Percentiles rank a stretch among this genome's conserved stretches.
Conservation (phyloP, 2,113 vertebrate species). For the Bothrops jararaca region DNA sequence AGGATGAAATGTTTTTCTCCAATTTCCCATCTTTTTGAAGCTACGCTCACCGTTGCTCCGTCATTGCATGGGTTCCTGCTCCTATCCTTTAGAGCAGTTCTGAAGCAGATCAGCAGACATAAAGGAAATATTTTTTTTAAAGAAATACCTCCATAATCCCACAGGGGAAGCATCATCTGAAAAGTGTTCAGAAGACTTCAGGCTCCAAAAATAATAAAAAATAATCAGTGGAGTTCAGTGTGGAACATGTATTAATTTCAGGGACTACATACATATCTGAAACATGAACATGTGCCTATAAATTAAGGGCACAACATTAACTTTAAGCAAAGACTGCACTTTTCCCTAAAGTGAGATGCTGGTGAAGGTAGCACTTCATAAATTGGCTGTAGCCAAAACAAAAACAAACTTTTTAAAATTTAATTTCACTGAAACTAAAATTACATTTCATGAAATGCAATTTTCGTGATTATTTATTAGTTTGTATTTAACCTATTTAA, state of each 20-base stretch:
- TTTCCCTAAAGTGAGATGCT: not conserved
- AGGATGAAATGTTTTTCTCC: not conserved
- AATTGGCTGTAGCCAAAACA: not conserved
- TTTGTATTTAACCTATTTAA: not conserved
- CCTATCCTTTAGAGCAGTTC: not conserved
- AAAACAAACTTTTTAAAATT: not conserved
- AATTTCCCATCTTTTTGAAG: not conserved
- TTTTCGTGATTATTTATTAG: not conserved
- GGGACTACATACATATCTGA: not conserved
- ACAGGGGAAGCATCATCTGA: not conserved
- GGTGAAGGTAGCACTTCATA: not conserved
- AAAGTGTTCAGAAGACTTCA: not conserved
- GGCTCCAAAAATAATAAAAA: not conserved
- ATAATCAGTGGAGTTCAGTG: not conserved
- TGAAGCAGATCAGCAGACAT: not conserved
- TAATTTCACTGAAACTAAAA: not conserved
- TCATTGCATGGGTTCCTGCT: not conserved
- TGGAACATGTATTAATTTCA: not conserved
- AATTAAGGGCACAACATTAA: not conserved
- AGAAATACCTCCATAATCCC: not conserved
- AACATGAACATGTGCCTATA: not conserved
- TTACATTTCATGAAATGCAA: not conserved
- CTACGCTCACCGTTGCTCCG: not conserved
- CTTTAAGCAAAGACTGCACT: not conserved
- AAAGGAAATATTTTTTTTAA: not conserved